Conservation (phyloP, 2,113 vertebrate species). For the Nestor notabilis region DNA sequence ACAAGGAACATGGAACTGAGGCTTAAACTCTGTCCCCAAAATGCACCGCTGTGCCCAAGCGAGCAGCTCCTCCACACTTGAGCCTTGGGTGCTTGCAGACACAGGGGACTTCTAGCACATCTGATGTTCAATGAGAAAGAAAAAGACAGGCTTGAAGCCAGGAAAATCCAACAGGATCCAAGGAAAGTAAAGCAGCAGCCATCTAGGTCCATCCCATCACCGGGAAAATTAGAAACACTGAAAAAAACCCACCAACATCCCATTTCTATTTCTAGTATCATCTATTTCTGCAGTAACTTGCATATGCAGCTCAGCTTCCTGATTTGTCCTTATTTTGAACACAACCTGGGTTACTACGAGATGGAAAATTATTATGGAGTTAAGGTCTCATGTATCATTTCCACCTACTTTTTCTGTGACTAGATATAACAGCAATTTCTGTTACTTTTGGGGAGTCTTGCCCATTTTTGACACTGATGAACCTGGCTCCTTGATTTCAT, state of each 20-base stretch:
- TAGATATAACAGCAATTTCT: background rate
- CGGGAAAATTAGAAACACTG: background rate
- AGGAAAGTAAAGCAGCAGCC: background rate
- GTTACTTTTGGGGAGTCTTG: background rate
- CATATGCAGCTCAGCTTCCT: background rate
- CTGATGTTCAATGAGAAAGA: background rate
- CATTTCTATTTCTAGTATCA: background rate
- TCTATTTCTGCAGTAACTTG: background rate
- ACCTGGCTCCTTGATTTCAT: background rate
- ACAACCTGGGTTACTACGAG: background rate
- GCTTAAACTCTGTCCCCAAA: background rate
- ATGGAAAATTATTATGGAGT: background rate
- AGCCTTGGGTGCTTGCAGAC: background rate
- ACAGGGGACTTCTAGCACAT: fast-evolving
- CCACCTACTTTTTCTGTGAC: background rate
- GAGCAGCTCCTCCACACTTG: background rate
- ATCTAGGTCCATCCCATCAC: background rate
- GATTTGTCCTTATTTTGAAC: background rate
- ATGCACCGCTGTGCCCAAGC: background rate
- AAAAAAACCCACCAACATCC: background rate
- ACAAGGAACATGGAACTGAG: background rate
- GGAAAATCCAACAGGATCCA: background rate
- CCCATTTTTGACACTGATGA: background rate
- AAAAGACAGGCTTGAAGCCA: background rate
- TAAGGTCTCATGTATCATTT: background rate